Conservation (phyloP, 1,140 invertebrate genomes). For the Danaus melanippus region DNA sequence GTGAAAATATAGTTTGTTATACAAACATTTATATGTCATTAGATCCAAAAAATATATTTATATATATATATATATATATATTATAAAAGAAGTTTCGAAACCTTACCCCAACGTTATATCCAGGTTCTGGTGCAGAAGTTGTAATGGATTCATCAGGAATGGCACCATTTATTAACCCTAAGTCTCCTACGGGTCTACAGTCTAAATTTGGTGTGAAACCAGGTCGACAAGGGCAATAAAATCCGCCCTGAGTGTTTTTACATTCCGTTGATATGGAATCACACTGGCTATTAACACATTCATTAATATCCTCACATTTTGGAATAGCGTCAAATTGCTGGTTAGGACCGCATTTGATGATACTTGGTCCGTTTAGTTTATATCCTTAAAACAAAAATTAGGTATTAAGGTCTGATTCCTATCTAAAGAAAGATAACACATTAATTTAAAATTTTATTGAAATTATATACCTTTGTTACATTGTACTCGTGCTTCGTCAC, state of each 20-base stretch:
- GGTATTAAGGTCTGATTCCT: slow-evolving; percentile 4
- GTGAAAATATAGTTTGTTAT: not conserved
- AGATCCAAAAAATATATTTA: not conserved
- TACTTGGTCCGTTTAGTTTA: slow-evolving; percentile 76
- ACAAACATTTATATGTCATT: not conserved
- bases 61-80: slow-evolving; percentile 1
- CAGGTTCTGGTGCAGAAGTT: slow-evolving; percentile 86
- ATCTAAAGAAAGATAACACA: slow-evolving; percentile 6
- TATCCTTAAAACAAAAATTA: slow-evolving; percentile 35
- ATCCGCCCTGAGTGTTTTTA: slow-evolving; percentile 91
- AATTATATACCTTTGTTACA: slow-evolving; percentile 86
- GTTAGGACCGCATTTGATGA: slow-evolving; percentile 89
- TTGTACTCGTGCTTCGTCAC: slow-evolving; percentile 93
- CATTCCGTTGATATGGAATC: slow-evolving; percentile 93
- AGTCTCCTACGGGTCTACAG: slow-evolving; percentile 89
- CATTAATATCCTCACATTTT: slow-evolving; percentile 93
- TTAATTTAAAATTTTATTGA: not conserved
- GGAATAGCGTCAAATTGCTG: slow-evolving; percentile 90
- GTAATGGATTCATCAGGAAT: slow-evolving; percentile 91
- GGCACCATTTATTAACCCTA: slow-evolving; percentile 90
- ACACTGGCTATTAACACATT: slow-evolving; percentile 91
- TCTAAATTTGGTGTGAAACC: slow-evolving; percentile 91
- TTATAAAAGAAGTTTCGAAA: not conserved
- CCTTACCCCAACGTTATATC: slow-evolving; percentile 85
- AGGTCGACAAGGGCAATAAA: slow-evolving; percentile 89